Percentiles rank a stretch among this genome's conserved stretches.
Evolutionary conservation across 1,140 invertebrate species (phyloP).

Genomic region (Zaprionus taronus): DNA sequence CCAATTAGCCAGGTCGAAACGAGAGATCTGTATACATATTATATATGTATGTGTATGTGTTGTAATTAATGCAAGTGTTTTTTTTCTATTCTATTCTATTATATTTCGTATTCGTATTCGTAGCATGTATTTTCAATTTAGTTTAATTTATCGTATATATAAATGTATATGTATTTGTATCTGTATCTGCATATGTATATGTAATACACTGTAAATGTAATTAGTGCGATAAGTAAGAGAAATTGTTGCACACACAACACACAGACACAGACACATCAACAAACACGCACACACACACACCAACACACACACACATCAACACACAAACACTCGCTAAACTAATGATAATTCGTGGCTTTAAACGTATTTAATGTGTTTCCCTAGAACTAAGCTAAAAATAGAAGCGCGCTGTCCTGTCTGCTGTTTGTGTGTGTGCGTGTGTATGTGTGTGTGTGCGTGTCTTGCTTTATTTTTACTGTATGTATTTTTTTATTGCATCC

Average conservation of each 20-base stretch:
- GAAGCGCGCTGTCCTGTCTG: slow-evolving; percentile 5
- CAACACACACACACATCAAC: not conserved
- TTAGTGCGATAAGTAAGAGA: slow-evolving; percentile 26
- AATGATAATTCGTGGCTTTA: slow-evolving; percentile 68
- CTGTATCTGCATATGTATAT: not conserved
- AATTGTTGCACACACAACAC: slow-evolving; percentile 4
- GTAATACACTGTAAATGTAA: slow-evolving; percentile 10
- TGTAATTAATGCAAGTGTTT: slow-evolving; percentile 31
- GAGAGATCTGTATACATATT: slow-evolving; percentile 33
- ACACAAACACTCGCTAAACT: slow-evolving; percentile 41
- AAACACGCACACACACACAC: slow-evolving; percentile 11
- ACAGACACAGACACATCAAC: not conserved
- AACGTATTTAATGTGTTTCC: slow-evolving; percentile 54
- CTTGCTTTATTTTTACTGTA: not conserved
- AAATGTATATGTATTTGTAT: slow-evolving; percentile 1
- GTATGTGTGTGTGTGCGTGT: not conserved
- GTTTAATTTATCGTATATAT: slow-evolving; percentile 38
- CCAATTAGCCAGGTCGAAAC: slow-evolving; percentile 10
- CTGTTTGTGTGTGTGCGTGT: not conserved
- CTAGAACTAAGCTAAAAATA: slow-evolving; percentile 23
- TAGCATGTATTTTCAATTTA: slow-evolving; percentile 29
- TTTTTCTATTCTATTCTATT: slow-evolving; percentile 10
- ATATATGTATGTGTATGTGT: slow-evolving; percentile 43
- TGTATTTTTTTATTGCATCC: slow-evolving; percentile 20
- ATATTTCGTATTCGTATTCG: slow-evolving; percentile 14